A percentile compares a stretch with the other conserved stretches of the same genome.
These are phyloP conservation scores for Ara ararauna DNA, from an alignment of 2,797 vertebrate genomes.

Conservation along the genomic window DNA sequence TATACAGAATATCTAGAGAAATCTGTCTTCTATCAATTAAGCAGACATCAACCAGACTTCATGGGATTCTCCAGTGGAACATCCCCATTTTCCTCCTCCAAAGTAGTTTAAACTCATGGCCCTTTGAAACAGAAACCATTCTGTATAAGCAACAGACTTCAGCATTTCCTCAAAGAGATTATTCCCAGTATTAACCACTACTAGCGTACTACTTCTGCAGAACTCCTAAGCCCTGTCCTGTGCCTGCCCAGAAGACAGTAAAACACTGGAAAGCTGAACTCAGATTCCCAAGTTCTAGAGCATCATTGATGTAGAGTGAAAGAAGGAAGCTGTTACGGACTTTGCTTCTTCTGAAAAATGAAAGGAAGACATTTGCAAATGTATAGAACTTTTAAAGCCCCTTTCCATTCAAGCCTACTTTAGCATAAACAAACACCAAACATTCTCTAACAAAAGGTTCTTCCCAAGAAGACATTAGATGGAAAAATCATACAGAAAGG, in stretches of 20 bases:
- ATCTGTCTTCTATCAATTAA: not conserved
- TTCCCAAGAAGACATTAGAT: not conserved
- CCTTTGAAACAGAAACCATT: slow-evolving; percentile 16
- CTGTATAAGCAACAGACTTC: not conserved
- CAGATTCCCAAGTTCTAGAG: not conserved
- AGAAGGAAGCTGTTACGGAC: not conserved
- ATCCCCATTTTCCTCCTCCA: not conserved
- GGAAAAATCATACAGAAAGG: not conserved
- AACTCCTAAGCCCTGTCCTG: not conserved
- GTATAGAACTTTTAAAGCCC: not conserved
- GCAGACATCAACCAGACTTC: not conserved
- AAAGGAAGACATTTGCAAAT: not conserved
- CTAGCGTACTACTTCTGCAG: not conserved
- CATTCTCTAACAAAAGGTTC: not conserved
- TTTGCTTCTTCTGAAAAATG: not conserved
- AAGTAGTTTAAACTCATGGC: not conserved
- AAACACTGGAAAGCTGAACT: not conserved
- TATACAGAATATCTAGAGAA: not conserved
- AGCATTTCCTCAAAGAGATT: not conserved
- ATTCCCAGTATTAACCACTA: not conserved
- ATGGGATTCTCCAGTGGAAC: not conserved
- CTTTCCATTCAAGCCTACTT: not conserved
- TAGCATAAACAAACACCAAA: not conserved
- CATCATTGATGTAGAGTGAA: not conserved
- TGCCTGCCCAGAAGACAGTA: not conserved